Conservation (phyloP, 1,140 invertebrate species). For the Neodiprion virginianus region DNA sequence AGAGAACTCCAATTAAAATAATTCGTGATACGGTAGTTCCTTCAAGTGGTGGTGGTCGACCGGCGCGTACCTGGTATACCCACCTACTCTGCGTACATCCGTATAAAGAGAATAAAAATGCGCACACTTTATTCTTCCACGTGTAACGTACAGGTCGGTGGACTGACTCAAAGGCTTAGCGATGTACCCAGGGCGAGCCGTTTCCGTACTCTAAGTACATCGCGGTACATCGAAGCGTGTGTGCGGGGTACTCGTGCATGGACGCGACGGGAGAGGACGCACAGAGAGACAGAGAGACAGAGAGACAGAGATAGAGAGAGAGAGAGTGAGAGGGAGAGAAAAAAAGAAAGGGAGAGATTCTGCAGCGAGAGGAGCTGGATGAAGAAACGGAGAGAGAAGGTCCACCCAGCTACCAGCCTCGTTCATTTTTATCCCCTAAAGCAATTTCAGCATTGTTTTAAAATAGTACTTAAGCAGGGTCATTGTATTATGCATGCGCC, state of each 20-base stretch:
- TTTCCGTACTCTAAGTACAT: too few relatives aligned
- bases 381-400: constrained; percentile 57
- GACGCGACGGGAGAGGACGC: too few relatives aligned
- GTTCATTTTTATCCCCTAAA: constrained; percentile 66
- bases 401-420: constrained; percentile 60
- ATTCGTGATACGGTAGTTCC: too few relatives aligned
- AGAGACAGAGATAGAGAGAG: too few relatives aligned
- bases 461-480: constrained; percentile 65
- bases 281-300: too few relatives aligned
- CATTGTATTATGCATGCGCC: constrained; percentile 65
- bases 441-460: constrained; percentile 66
- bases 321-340: too few relatives aligned
- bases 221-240: too few relatives aligned
- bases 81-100: too few relatives aligned
- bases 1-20: too few relatives aligned
- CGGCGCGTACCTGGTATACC: too few relatives aligned
- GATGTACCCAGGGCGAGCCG: constrained; percentile 30
- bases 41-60: too few relatives aligned
- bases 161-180: constrained; percentile 62
- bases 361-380: constrained; percentile 27
- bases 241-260: too few relatives aligned
- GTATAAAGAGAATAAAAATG: constrained; percentile 47
- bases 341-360: background rate
- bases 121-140: constrained; percentile 62
- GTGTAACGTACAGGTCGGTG: constrained; percentile 38